Conservation (phyloP, 2,888 invertebrate species). For the Clitarchus hookeri region DNA sequence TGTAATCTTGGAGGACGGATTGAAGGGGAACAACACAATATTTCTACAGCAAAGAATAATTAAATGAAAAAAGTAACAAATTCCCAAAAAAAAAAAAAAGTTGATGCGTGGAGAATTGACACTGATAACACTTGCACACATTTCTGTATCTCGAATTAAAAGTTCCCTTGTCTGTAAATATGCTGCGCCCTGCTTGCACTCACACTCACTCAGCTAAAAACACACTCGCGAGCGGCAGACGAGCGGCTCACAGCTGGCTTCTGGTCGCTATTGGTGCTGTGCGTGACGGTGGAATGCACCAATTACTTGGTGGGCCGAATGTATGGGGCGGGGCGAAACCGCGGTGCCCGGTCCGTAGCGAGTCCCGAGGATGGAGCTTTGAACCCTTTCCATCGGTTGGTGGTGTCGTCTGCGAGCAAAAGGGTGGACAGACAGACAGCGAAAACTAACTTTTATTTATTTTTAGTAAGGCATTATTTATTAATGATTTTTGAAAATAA, state of each 20-base stretch:
- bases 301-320: constrained; percentile 61
- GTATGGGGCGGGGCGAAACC: constrained; percentile 64
- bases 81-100: constrained; percentile 21
- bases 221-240: not conserved
- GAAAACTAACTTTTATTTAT: constrained; percentile 32
- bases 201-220: constrained; percentile 8
- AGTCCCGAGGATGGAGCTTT: constrained; percentile 59
- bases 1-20: constrained; percentile 32
- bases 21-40: constrained; percentile 29
- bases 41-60: constrained; percentile 21
- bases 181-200: constrained; percentile 14
- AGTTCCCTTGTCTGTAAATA: constrained; percentile 14
- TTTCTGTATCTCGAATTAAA: constrained; percentile 26
- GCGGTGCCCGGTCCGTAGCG: constrained; percentile 54
- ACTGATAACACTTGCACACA: constrained; percentile 35
- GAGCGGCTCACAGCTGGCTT: constrained; percentile 10
- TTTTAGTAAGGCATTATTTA: not conserved
- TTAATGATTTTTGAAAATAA: not conserved
- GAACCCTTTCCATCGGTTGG: constrained; percentile 63
- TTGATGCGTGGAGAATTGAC: constrained; percentile 31
- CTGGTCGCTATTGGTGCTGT: constrained; percentile 44
- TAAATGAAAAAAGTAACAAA: constrained; percentile 22
- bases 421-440: constrained; percentile 36
- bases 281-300: constrained; percentile 49
- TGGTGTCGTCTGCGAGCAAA: constrained; percentile 59